Conservation (phyloP, 92 coral and sea anemone genomes). For the Bergia puertoricense region DNA sequence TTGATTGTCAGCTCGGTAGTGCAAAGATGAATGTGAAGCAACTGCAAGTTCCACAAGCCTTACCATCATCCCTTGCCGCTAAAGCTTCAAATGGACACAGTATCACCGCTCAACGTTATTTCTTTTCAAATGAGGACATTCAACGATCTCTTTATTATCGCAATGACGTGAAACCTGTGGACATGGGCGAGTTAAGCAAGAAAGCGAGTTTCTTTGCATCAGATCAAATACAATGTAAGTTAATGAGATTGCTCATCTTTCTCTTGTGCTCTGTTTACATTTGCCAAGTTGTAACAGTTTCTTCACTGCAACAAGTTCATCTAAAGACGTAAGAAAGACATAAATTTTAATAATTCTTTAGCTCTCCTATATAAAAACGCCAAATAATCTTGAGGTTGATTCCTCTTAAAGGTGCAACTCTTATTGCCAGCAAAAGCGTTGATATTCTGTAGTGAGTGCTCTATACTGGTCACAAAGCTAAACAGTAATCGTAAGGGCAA, state of each 20-base stretch:
- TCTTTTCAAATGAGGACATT: slow-evolving; percentile 18
- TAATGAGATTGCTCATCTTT: neutral
- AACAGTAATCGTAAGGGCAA: neutral
- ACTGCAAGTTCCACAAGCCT: neutral
- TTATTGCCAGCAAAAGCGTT: neutral
- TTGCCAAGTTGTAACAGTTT: neutral
- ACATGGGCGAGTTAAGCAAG: neutral
- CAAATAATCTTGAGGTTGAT: neutral
- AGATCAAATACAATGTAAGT: slow-evolving; percentile 34
- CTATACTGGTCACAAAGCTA: neutral
- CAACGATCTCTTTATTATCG: slow-evolving; percentile 7
- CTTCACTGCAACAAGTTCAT: too few species aligned
- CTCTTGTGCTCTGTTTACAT: neutral
- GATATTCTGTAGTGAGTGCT: neutral
- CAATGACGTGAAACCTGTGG: slow-evolving; percentile 19
- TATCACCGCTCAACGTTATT: neutral
- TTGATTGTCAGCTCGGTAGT: slow-evolving; percentile 15
- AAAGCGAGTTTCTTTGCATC: neutral
- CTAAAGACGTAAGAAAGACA: neutral
- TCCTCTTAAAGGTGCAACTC: neutral
- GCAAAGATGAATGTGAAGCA: slow-evolving; percentile 29
- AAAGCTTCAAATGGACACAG: neutral
- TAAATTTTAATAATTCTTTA: too few species aligned
- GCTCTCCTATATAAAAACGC: neutral
- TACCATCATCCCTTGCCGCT: neutral